phyloP scores from a whole-genome alignment of 1,140 invertebrate species.

The Portunus trituberculatus region DNA sequence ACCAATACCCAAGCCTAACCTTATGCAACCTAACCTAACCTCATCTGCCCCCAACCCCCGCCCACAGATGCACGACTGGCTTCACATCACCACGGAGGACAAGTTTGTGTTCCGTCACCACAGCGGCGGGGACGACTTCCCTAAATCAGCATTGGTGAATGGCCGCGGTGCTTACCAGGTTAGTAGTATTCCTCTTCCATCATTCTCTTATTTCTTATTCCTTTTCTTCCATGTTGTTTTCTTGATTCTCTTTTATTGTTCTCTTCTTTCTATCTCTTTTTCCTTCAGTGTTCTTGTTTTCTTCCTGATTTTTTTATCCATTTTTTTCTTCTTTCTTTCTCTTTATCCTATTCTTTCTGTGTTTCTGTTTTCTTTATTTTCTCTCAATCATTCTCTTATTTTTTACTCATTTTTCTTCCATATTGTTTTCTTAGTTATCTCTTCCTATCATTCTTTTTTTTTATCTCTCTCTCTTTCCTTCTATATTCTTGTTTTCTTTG shows the following conservation, averaged over 20 bases:
- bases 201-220: not conserved
- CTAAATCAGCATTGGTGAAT: constrained; percentile 60
- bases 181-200: too few relatives aligned
- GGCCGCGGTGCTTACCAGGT: constrained; percentile 65
- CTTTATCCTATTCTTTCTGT: not conserved
- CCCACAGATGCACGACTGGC: constrained; percentile 68
- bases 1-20: too few relatives aligned
- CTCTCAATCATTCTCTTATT: not conserved
- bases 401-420: too few relatives aligned
- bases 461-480: not conserved
- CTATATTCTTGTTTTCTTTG: not conserved
- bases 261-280: not conserved
- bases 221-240: not conserved
- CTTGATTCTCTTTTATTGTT: not conserved
- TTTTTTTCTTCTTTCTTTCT: not conserved
- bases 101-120: constrained; percentile 63
- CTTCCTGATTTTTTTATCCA: not conserved
- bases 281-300: not conserved
- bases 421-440: not conserved
- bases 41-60: not conserved
- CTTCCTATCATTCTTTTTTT: not conserved
- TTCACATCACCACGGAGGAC: constrained; percentile 62
- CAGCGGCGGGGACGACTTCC: constrained; percentile 65
- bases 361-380: not conserved
- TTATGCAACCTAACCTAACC: not conserved